Evolutionary conservation across 2,797 vertebrate genomes (phyloP), one percentile per base, ranked within the genome.

Genomic region (Champsocephalus gunnari): DNA sequence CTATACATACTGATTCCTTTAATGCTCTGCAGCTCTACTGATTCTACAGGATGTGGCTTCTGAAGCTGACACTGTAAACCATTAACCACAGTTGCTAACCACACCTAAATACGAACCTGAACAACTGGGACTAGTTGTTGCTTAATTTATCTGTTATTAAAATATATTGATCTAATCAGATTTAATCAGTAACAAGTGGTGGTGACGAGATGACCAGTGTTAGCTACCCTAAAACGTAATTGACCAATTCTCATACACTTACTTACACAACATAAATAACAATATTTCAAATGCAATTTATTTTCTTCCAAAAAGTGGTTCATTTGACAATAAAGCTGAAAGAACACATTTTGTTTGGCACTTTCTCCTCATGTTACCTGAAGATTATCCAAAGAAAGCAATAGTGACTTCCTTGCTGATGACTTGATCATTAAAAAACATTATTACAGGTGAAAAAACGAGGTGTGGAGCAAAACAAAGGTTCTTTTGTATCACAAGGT

Each of bases 381-480:
- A 61, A 16, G 11, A 19, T 9, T 9, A 41, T 51, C 17, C 28
- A 21, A 21, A 44, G 14, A 44, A 1, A 28, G 63, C 19, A 56
- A 48, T 16, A 32, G 28, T 43, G 9, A 47, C 44, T 51, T 14
- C 38, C 41, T 72, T 16, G 16, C 34, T 66, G 14, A 74, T 71
- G 13, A 59, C 57, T 4, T 61, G 24, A 55, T 62, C 28, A 28
- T 63, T 83, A 48, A 87, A 67, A 55, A 62, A 68, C 48, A 77
- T 62, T 12, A 71, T 50, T 63, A 73, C 56, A 62, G 64, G 9
- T n/a, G 7, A 38, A 32, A 68, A 75, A 60, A 74, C 16, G 12
- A 45, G 19, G 63, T 57, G 47, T 49, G 67, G 65, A 54, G 50
- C 41, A 65, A 56, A 80, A 92, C 84, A 89, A 85, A 72, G 73